Percentiles rank a stretch among this genome's conserved stretches.
Evolutionary conservation across 2,888 invertebrate species (phyloP).

Genomic region (Hydroisotoma schaefferi): DNA sequence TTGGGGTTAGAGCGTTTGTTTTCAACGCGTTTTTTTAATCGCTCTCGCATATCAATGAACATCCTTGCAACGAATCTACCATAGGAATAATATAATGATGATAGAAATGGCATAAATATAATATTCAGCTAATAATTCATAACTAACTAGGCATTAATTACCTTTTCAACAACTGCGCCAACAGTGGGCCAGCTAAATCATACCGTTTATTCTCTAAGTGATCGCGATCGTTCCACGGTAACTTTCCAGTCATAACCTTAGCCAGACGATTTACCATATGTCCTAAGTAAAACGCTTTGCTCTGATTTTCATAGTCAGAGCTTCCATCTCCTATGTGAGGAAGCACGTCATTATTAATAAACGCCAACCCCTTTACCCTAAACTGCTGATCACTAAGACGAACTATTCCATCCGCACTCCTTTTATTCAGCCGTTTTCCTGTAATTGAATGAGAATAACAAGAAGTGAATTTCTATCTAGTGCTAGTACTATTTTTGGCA

Average conservation of each 20-base stretch:
- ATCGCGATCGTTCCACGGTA: conserved; percentile 62
- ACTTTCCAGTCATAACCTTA: conserved; percentile 56
- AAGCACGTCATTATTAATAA: conserved; percentile 61
- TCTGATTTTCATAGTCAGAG: conserved; percentile 59
- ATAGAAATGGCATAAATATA: no score
- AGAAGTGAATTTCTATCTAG: not conserved
- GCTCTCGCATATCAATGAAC: conserved; percentile 58
- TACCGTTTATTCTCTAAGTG: conserved; percentile 62
- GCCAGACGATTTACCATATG: conserved; percentile 62
- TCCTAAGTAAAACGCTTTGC: conserved; percentile 59
- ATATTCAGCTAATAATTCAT: not conserved
- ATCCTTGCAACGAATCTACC: conserved; percentile 56
- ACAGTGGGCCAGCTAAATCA: conserved; percentile 60
- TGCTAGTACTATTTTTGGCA: not conserved
- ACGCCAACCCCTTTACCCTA: not conserved
- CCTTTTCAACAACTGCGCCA: conserved; percentile 60
- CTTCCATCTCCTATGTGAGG: conserved; percentile 60
- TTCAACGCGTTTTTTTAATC: conserved; percentile 60
- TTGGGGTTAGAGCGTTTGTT: no score
- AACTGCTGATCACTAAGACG: conserved; percentile 59
- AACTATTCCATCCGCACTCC: no score
- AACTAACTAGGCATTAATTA: conserved; percentile 7
- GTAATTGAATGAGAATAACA: no score
- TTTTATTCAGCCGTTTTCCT: no score
- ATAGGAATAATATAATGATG: conserved; percentile 16